These are phyloP conservation scores for Colletes gigas DNA, from an alignment of 1,140 invertebrate species.

Conservation along the genomic window DNA sequence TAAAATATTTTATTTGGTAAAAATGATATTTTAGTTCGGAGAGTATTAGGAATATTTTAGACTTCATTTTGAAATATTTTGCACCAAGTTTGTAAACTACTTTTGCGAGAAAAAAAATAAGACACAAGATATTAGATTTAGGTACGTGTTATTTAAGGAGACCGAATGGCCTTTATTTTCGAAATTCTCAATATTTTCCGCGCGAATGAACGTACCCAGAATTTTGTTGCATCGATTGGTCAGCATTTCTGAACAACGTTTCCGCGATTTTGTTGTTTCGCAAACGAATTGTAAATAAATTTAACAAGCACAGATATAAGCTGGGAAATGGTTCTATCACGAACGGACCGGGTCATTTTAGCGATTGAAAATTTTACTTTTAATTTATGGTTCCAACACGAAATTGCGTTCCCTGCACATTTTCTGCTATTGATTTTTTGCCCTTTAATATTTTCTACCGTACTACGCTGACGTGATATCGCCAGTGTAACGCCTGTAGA, in stretches of 20 bases:
- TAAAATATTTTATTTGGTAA: too few relatives aligned
- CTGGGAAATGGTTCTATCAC: conserved; percentile 10
- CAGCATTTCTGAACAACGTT: background rate
- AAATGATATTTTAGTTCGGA: too few relatives aligned
- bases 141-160: too few relatives aligned
- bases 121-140: too few relatives aligned
- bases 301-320: background rate
- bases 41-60: too few relatives aligned
- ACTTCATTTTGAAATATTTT: too few relatives aligned
- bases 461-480: background rate
- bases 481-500: background rate
- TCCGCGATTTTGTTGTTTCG: background rate
- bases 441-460: conserved; percentile 12
- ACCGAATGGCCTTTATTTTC: background rate
- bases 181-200: background rate
- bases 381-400: conserved; percentile 34
- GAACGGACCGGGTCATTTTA: conserved; percentile 4
- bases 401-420: background rate
- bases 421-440: conserved; percentile 7
- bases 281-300: conserved; percentile 28
- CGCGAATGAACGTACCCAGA: too few relatives aligned
- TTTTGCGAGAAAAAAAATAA: too few relatives aligned
- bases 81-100: too few relatives aligned
- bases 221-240: background rate
- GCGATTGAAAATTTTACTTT: conserved; percentile 32